Conservation (phyloP, 2,113 vertebrate genomes). For the Cyprinodon variegatus region DNA sequence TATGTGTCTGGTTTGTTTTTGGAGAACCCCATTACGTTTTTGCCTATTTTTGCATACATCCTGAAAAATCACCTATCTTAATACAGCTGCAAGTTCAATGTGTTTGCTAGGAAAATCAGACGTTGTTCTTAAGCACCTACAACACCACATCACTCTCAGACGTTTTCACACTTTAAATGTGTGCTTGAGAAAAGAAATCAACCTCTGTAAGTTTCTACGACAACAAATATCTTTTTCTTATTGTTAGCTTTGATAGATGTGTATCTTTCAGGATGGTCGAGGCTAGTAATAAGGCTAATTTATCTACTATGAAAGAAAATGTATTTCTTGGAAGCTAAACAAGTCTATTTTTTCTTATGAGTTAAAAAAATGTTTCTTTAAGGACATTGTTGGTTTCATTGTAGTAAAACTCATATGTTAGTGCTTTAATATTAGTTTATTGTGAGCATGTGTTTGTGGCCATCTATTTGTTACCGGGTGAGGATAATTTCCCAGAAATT, state of each 20-base stretch:
- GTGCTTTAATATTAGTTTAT: too few relatives aligned
- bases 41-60: constrained; percentile 65
- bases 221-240: not conserved
- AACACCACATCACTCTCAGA: not conserved
- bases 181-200: constrained; percentile 21
- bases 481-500: too few relatives aligned
- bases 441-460: too few relatives aligned
- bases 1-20: constrained; percentile 11
- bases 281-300: not conserved
- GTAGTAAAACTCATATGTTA: not conserved
- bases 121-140: constrained; percentile 29
- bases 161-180: not conserved
- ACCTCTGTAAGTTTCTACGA: constrained; percentile 44
- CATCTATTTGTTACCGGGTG: too few relatives aligned
- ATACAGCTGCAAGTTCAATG: constrained; percentile 32
- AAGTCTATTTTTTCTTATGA: not conserved
- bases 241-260: not conserved
- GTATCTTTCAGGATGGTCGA: not conserved
- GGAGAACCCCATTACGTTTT: constrained; percentile 12
- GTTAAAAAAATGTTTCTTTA: not conserved
- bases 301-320: not conserved
- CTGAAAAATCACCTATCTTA: constrained; percentile 11
- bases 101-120: constrained; percentile 62
- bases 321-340: not conserved
- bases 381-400: not conserved